Base-by-base conservation (phyloP, 1,140 invertebrate species). In the Caenorhabditis remanei region DNA sequence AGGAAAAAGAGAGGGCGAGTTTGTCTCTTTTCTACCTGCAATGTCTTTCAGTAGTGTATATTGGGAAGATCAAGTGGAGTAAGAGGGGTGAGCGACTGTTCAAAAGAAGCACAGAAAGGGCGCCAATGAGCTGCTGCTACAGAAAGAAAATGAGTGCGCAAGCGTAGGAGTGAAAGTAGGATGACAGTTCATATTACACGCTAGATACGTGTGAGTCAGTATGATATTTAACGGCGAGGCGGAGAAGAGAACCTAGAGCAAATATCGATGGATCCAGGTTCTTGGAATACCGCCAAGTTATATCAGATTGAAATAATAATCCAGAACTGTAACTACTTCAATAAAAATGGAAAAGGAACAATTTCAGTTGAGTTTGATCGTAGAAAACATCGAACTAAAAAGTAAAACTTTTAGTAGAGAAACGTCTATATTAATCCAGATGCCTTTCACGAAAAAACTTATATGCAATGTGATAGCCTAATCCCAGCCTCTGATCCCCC, bases 61-160 rank as follows among this genome's bases (percentile, higher is more conserved):
- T 79, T 79, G 71, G 40, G 65, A 71, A 50, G 71, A 79, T 79
- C 71, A 79, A 79, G 71, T 79, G 71, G 71, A 50, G 65, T 71
- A 71, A 71, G 61, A 46, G 65, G n/a, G 21, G 65, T 9, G 63
- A 13, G 13, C 8, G 63, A 71, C 19, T 63, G 61, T 63, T 63
- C 61, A 71, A 48, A 71, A 65, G 24, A 46, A 71, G 65, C 21
- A 32, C 65, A 8, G 4, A 21, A 41, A 46, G 24, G 41, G 65
- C 65, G 65, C 65, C 65, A 71, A 71, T 71, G 65, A 71, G 65
- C 65, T 71, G 9, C 14, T 46, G 65, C 32, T 32, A 32, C 5
- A n/a, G 43, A 71, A 71, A 65, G 32, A 13, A n/a, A n/a, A n/a
- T 21, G 56, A n/a, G 56, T 32, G 21, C 41, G 9, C 41, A 19